Conservation (phyloP, 2,888 invertebrate species). For the Cephus runcator region DNA sequence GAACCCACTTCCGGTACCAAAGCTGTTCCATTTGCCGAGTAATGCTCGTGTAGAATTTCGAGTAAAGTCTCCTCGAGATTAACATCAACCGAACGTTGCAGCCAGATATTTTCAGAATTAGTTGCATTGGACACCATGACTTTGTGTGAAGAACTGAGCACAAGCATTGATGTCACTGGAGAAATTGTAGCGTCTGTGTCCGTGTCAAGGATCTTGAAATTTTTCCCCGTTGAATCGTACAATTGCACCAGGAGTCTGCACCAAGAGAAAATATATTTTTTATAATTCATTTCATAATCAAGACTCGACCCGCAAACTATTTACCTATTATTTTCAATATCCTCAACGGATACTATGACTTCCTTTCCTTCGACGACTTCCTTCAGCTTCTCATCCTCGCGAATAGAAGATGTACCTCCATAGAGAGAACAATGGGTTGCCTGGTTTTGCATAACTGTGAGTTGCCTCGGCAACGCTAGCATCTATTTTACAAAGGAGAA, state of each 20-base stretch:
- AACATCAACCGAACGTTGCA: slow-evolving; percentile 70
- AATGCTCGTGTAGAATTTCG: slow-evolving; percentile 71
- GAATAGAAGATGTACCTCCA: slow-evolving; percentile 29
- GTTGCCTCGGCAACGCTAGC: slow-evolving; percentile 68
- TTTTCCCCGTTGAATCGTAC: slow-evolving; percentile 65
- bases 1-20: slow-evolving; percentile 66
- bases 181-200: slow-evolving; percentile 66
- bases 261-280: slow-evolving; percentile 23
- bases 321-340: slow-evolving; percentile 65
- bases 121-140: slow-evolving; percentile 72
- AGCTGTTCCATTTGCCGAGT: slow-evolving; percentile 67
- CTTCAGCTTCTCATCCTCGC: slow-evolving; percentile 40
- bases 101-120: slow-evolving; percentile 71
- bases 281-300: not conserved
- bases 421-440: slow-evolving; percentile 54
- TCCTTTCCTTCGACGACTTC: slow-evolving; percentile 45
- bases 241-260: slow-evolving; percentile 75
- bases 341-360: slow-evolving; percentile 66
- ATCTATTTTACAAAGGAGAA: slow-evolving; percentile 60
- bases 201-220: slow-evolving; percentile 38
- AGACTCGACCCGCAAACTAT: slow-evolving; percentile 12
- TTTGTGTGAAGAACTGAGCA: slow-evolving; percentile 71
- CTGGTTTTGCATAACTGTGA: slow-evolving; percentile 64
- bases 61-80: slow-evolving; percentile 66
- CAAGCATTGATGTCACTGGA: slow-evolving; percentile 72